Evolutionary conservation across 2,113 vertebrate genomes (phyloP), one percentile per base, ranked within the genome.

Genomic region (Petaurus breviceps): DNA sequence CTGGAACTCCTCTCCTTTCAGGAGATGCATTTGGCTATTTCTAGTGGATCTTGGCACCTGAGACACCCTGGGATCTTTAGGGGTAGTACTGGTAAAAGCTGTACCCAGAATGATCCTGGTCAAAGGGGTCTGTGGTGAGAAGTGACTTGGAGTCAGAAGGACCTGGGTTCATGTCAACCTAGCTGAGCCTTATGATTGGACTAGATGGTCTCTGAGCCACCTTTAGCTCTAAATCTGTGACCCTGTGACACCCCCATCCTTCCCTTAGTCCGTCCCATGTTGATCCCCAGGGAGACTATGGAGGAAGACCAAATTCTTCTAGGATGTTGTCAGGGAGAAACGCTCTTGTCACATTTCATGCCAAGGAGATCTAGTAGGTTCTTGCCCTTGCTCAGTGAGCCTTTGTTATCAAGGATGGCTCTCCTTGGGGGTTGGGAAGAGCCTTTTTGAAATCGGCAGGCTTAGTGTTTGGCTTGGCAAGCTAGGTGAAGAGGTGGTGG

Each of bases 21-120:
- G 25, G 46, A 55, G 92, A 46, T 61, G 8, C 3, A 52, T 93
- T 53, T 68, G 57, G 25, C 37, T 84, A 22, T 43, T 84, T 84
- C 68, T 43, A 43, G 37, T 84, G 16, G 1, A n/a, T 49, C 43
- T 24, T 90, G 89, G 37, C 23, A 2, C 50, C 28, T 47, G 43
- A 90, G 37, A 93, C 55, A 37, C 89, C 90, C 90, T 68, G 91
- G 84, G 43, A 89, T 95, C 50, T 94, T 68, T 46, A 77, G 94
- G 47, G 52, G 47, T 50, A 89, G 61, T 26, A 46, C 50, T 54
- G 50, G 43, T 90, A 55, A 77, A 28, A 31, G 3, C 91, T 23
- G 14, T 53, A 92, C 51, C 31, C 14, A 52, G 14, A 1, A 14
- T 91, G 57, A 92, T 94, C 91, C 47, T 77, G 16, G 68, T 22